phyloP scores from a whole-genome alignment of 2,113 vertebrate species.

The Sitta europaea region DNA sequence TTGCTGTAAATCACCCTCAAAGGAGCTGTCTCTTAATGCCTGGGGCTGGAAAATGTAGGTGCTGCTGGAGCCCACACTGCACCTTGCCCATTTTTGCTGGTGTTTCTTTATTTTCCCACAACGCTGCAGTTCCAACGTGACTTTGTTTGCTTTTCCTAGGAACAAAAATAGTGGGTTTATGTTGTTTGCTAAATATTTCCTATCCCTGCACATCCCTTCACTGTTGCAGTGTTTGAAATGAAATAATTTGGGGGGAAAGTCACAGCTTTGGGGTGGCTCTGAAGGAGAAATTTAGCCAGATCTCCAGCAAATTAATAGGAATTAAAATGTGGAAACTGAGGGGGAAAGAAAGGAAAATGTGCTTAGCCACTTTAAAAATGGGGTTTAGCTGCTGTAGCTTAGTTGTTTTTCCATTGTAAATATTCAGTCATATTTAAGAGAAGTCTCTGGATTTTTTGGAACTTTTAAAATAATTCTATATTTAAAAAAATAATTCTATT shows the following conservation, averaged over 20 bases:
- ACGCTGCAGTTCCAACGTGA: rapidly evolving
- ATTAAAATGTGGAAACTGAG: not conserved
- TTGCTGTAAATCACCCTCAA: conserved; percentile 45
- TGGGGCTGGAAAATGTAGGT: not conserved
- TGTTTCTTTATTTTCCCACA: not conserved
- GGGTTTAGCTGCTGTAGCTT: not conserved
- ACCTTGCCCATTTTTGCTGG: not conserved
- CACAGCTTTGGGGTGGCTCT: not conserved
- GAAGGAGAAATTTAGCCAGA: not conserved
- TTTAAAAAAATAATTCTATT: not conserved
- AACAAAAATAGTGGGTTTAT: rapidly evolving
- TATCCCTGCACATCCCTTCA: rapidly evolving
- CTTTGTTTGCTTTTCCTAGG: not conserved
- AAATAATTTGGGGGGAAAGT: not conserved
- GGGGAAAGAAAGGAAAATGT: not conserved
- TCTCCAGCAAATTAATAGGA: not conserved
- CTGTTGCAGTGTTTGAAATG: rapidly evolving
- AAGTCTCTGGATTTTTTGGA: rapidly evolving
- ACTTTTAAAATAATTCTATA: no score
- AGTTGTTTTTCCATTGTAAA: not conserved
- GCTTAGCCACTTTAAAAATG: not conserved
- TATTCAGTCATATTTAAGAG: not conserved
- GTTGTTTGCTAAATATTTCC: not conserved
- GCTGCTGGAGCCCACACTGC: not conserved
- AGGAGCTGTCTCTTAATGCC: not conserved